phyloP scores from a whole-genome alignment of 2,797 vertebrate species.

The Takifugu ocellatus region DNA sequence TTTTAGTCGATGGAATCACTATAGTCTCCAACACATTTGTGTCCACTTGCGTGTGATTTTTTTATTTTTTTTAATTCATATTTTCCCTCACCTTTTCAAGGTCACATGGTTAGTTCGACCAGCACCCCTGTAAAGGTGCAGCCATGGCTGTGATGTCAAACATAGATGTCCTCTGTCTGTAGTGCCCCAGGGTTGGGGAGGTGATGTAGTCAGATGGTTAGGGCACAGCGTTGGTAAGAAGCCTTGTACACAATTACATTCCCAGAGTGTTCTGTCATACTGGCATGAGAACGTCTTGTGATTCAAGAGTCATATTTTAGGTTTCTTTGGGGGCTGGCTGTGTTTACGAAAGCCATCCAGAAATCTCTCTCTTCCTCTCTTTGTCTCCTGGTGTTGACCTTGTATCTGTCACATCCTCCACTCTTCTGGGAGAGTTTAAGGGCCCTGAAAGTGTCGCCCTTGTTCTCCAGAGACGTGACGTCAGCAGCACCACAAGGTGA shows the following conservation, averaged over 20 bases:
- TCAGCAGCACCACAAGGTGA: constrained; percentile 69
- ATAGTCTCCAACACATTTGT: too few species aligned
- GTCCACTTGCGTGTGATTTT: too few species aligned
- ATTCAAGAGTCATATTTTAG: constrained; percentile 23
- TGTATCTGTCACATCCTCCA: constrained; percentile 11
- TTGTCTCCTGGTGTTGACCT: constrained; percentile 33
- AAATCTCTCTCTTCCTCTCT: constrained; percentile 8
- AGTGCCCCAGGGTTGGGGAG: constrained; percentile 26
- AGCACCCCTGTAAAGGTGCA: neutral
- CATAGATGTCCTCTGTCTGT: neutral
- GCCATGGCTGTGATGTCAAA: constrained; percentile 5
- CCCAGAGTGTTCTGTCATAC: too few species aligned
- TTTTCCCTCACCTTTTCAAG: too few species aligned
- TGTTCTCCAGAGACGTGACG: constrained; percentile 49
- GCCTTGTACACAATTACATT: neutral
- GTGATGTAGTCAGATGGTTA: constrained; percentile 43
- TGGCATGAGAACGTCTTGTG: constrained; percentile 39
- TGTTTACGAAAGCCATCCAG: constrained; percentile 3
- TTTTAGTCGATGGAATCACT: too few species aligned
- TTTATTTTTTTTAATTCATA: too few species aligned
- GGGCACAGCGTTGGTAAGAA: constrained; percentile 1
- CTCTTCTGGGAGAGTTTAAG: constrained; percentile 10
- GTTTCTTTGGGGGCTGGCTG: constrained; percentile 6
- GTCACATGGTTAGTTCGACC: too few species aligned
- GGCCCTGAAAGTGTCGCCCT: constrained; percentile 24